A percentile compares a stretch with the other conserved stretches of the same genome.
phyloP scores from a whole-genome alignment of 2,113 vertebrate species.

The Lipophrys pholis region DNA sequence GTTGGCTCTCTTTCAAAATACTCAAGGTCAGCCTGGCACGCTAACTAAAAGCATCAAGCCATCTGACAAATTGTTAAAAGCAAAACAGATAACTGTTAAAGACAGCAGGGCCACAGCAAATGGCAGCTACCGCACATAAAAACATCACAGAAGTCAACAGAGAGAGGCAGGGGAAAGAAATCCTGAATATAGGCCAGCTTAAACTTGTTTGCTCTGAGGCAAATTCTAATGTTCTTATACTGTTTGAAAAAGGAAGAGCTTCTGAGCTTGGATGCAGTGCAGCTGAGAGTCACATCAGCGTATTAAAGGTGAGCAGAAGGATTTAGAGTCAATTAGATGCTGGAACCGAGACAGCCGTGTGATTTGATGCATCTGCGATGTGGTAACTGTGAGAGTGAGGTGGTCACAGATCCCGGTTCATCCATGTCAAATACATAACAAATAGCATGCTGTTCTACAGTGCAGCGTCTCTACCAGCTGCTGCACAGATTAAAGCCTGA shows the following conservation, averaged over 20 bases:
- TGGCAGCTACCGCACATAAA: background rate
- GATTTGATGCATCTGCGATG: background rate
- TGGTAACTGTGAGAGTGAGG: conserved; percentile 2
- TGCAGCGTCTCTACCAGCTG: background rate
- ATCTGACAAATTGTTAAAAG: conserved; percentile 25
- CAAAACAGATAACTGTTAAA: conserved; percentile 9
- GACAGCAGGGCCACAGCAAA: background rate
- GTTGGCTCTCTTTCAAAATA: conserved; percentile 19
- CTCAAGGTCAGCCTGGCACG: conserved; percentile 12
- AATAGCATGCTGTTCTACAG: background rate
- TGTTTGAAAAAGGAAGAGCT: conserved; percentile 4
- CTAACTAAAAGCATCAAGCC: conserved; percentile 16
- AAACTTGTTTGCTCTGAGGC: conserved; percentile 8
- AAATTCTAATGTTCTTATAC: conserved; percentile 31
- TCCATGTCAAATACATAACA: conserved; percentile 14
- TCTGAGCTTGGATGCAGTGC: conserved; percentile 9
- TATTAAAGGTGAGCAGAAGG: conserved; percentile 37
- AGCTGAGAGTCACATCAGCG: conserved; percentile 11
- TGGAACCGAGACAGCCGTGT: background rate
- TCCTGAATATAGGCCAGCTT: conserved; percentile 20
- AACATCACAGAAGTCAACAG: conserved; percentile 1
- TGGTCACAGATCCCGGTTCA: background rate
- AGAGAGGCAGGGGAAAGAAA: background rate
- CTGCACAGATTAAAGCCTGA: background rate
- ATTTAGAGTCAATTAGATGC: conserved; percentile 16